phyloP scores from a whole-genome alignment of 2,797 vertebrate genomes.

The Salmo trutta region DNA sequence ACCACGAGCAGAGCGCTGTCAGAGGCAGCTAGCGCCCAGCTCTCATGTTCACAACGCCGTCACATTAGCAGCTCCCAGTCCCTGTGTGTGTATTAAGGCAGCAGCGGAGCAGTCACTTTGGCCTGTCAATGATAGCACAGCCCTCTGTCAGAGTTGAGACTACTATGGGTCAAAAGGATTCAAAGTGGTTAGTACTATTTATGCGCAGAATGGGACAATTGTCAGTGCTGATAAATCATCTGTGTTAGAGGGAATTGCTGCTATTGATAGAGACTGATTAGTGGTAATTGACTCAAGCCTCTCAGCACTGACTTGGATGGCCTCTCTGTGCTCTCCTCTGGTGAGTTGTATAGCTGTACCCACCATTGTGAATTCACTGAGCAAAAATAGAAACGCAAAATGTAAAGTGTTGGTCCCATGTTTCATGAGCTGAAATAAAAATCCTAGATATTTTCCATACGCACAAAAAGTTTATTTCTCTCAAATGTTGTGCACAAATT shows the following conservation, averaged over 20 bases:
- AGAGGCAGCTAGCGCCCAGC: slow-evolving; percentile 52
- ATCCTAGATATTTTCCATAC: too few species aligned
- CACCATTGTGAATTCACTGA: slow-evolving; percentile 50
- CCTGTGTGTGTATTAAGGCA: slow-evolving; percentile 19
- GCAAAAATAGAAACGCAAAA: too few species aligned
- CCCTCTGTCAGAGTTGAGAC: slow-evolving; percentile 33
- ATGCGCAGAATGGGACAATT: slow-evolving; percentile 29
- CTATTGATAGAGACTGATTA: slow-evolving; percentile 50
- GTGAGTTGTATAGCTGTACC: slow-evolving; percentile 31
- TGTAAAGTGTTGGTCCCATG: too few species aligned
- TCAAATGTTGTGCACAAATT: too few species aligned
- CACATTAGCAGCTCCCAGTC: slow-evolving; percentile 71
- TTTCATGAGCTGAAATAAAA: too few species aligned
- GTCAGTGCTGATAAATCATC: slow-evolving; percentile 37
- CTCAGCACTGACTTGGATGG: slow-evolving; percentile 31
- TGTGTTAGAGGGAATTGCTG: slow-evolving; percentile 23
- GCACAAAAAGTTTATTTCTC: too few species aligned
- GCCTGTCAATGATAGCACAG: slow-evolving; percentile 59
- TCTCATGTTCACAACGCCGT: slow-evolving; percentile 67
- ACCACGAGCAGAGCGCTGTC: slow-evolving; percentile 30
- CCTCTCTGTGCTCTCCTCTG: slow-evolving; percentile 26
- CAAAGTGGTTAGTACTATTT: slow-evolving; percentile 16
- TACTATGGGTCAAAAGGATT: slow-evolving; percentile 46
- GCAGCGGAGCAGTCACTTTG: slow-evolving; percentile 23
- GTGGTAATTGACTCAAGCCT: slow-evolving; percentile 37